These are phyloP conservation scores for Bubo blakistoni DNA, from an alignment of 2,113 vertebrate genomes.

Conservation along the genomic window DNA sequence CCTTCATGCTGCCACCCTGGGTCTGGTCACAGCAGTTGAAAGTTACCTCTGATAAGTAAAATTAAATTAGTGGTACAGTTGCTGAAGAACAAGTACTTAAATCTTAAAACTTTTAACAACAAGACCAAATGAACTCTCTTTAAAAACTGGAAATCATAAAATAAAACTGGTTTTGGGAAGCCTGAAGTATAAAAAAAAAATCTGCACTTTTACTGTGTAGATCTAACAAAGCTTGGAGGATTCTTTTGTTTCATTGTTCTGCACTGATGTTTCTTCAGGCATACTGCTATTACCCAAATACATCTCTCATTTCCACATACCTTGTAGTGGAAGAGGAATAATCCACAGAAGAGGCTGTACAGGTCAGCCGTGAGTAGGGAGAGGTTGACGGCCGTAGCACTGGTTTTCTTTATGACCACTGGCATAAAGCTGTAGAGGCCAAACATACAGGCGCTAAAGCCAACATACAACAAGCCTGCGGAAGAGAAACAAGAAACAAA, in stretches of 20 bases:
- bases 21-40: neutral
- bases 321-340: constrained; percentile 96
- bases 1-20: neutral
- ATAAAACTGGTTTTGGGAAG: neutral
- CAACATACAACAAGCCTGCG: constrained; percentile 88
- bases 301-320: constrained; percentile 63
- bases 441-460: constrained; percentile 95
- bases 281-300: neutral
- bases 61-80: neutral
- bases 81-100: neutral
- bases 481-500: constrained; percentile 5
- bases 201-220: neutral
- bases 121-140: neutral
- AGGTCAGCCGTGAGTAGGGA: constrained; percentile 91
- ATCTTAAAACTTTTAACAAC: neutral
- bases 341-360: constrained; percentile 92
- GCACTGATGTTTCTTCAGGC: neutral
- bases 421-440: constrained; percentile 96
- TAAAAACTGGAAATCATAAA: neutral
- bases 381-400: constrained; percentile 90
- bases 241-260: neutral
- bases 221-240: neutral
- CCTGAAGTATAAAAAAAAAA: neutral
- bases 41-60: neutral
- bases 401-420: constrained; percentile 91